Conservation (phyloP, 23 tunicate species). For the Trididemnum miniatum region DNA sequence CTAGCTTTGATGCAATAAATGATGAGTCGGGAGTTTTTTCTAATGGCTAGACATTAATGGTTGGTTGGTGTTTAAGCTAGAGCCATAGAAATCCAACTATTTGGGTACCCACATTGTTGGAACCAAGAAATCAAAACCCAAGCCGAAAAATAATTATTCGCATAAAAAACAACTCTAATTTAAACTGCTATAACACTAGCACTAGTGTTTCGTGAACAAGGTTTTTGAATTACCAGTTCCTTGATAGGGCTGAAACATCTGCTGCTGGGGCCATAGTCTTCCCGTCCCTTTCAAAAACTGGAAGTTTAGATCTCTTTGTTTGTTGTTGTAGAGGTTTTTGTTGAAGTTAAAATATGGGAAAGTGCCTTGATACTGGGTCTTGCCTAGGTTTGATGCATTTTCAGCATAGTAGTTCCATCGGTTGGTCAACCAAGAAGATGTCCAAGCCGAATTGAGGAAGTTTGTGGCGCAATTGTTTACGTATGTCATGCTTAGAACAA, state of each 20-base stretch:
- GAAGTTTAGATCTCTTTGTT: constrained; percentile 7
- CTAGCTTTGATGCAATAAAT: too few relatives aligned
- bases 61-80: too few relatives aligned
- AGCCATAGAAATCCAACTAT: too few relatives aligned
- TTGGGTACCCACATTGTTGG: too few relatives aligned
- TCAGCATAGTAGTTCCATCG: constrained; percentile 33
- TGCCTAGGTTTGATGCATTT: constrained; percentile 13
- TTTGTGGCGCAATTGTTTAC: constrained; percentile 14
- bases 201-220: too few relatives aligned
- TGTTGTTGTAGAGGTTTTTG: constrained; percentile 9
- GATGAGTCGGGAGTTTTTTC: too few relatives aligned
- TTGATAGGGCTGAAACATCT: constrained; percentile 8
- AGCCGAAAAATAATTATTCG: too few relatives aligned
- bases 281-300: constrained; percentile 5
- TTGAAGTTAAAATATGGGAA: constrained; percentile 9
- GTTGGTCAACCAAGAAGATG: constrained; percentile 8
- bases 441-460: constrained; percentile 1
- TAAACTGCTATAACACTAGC: too few relatives aligned
- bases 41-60: too few relatives aligned
- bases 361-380: constrained; percentile 13
- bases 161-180: too few relatives aligned
- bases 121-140: too few relatives aligned
- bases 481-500: neutral
- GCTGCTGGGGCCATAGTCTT: neutral
- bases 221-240: constrained; percentile 6